These are phyloP conservation scores for Maylandia zebra DNA, from an alignment of 2,113 vertebrate genomes.

Conservation along the genomic window DNA sequence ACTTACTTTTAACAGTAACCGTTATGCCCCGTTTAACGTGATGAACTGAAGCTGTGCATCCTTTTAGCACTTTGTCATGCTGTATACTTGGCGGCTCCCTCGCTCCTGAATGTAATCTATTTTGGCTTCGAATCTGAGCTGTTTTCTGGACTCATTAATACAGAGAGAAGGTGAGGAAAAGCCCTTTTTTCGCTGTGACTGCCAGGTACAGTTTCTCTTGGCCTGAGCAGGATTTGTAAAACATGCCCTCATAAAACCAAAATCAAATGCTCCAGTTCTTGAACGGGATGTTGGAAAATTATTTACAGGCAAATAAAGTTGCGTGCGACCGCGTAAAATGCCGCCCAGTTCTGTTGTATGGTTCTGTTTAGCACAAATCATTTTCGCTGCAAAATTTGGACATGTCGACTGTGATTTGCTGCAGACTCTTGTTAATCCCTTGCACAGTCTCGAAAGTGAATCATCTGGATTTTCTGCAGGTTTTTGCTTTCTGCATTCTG, in stretches of 20 bases:
- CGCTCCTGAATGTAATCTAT: not conserved
- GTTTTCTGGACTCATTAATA: conserved; percentile 36
- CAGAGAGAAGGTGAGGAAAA: conserved; percentile 27
- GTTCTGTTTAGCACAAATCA: conserved; percentile 54
- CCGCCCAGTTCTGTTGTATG: conserved; percentile 13
- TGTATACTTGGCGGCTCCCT: not conserved
- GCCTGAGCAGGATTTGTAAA: conserved; percentile 41
- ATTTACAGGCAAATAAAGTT: conserved; percentile 68
- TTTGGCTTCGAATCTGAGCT: conserved; percentile 7
- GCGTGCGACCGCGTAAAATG: conserved; percentile 33
- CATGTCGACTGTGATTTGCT: conserved; percentile 50
- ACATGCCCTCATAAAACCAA: conserved; percentile 49
- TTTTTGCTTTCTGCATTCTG: not conserved
- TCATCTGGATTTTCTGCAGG: conserved; percentile 65
- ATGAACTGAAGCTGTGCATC: not conserved
- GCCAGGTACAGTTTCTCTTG: conserved; percentile 61
- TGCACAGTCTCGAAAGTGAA: conserved; percentile 55
- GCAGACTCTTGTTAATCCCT: conserved; percentile 37
- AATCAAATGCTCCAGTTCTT: conserved; percentile 53
- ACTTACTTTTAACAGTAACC: not conserved
- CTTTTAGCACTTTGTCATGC: conserved; percentile 12
- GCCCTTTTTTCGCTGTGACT: conserved; percentile 14
- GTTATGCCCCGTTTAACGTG: not conserved
- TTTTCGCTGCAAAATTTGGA: conserved; percentile 39
- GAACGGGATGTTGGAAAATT: conserved; percentile 62